phyloP scores from a whole-genome alignment of 2,888 invertebrate genomes.

The Xanthorhoe spadicearia region DNA sequence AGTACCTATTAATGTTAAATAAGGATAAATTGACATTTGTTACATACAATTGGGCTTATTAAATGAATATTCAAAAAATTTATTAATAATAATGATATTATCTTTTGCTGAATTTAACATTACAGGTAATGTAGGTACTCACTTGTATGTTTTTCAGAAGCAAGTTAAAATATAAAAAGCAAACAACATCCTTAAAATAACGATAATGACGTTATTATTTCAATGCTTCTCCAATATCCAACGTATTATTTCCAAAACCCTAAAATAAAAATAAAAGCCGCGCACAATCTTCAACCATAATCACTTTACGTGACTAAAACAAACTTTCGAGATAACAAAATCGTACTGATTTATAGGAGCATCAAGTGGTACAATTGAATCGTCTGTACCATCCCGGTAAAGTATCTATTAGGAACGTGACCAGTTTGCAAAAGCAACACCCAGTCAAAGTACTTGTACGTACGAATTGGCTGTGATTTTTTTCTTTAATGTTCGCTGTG shows the following conservation, averaged over 20 bases:
- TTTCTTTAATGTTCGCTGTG: conserved; percentile 28
- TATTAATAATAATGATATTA: too few species aligned
- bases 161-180: too few species aligned
- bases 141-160: too few species aligned
- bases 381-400: conserved; percentile 64
- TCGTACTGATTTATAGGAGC: conserved; percentile 67
- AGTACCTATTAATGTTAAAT: too few species aligned
- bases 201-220: background rate
- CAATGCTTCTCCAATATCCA: background rate
- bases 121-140: too few species aligned
- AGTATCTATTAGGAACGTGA: conserved; percentile 74
- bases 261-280: conserved; percentile 33
- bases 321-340: conserved; percentile 45
- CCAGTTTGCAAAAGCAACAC: conserved; percentile 45
- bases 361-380: conserved; percentile 70
- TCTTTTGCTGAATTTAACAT: too few species aligned
- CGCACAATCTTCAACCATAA: conserved; percentile 48
- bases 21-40: too few species aligned
- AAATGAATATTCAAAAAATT: too few species aligned
- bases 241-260: conserved; percentile 8
- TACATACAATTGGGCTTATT: too few species aligned
- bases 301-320: conserved; percentile 57
- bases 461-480: conserved; percentile 28
- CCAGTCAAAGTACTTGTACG: conserved; percentile 25
- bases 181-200: background rate